Evolutionary conservation across 2,113 vertebrate species (phyloP).

Genomic region (Isichthys henryi): DNA sequence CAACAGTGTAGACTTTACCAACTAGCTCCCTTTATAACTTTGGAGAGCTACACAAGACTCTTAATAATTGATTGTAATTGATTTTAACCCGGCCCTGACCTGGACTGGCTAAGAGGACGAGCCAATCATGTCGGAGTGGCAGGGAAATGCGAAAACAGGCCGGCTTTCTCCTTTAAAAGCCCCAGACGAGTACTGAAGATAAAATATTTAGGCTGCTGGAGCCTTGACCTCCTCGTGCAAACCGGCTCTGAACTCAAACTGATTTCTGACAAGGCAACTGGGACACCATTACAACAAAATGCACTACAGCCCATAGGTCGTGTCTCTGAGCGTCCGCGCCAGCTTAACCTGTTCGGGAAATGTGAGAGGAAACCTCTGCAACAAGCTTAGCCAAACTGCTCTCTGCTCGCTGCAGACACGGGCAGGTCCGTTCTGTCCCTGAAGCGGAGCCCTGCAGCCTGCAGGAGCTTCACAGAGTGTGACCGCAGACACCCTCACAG

Average conservation of each 20-base stretch:
- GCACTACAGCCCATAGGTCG: conserved; percentile 78
- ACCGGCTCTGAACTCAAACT: conserved; percentile 84
- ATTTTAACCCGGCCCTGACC: conserved; percentile 86
- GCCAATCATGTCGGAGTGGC: conserved; percentile 70
- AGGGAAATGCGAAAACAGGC: conserved; percentile 65
- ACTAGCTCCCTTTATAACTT: conserved; percentile 55
- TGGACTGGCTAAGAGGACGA: conserved; percentile 69
- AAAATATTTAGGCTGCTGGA: conserved; percentile 91
- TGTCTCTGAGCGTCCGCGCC: conserved; percentile 71
- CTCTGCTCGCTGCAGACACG: not conserved
- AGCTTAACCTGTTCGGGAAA: conserved; percentile 75
- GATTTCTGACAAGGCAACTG: conserved; percentile 93
- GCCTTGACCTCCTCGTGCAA: conserved; percentile 82
- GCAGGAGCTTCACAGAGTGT: not conserved
- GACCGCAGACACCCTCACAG: not conserved
- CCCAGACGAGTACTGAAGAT: conserved; percentile 81
- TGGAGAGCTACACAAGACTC: conserved; percentile 56
- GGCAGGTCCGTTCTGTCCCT: not conserved
- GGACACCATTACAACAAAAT: conserved; percentile 93
- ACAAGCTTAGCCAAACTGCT: conserved; percentile 31
- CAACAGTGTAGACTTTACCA: conserved; percentile 15
- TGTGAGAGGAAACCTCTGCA: conserved; percentile 43
- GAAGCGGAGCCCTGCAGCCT: not conserved
- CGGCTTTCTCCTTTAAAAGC: conserved; percentile 80
- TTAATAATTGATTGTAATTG: conserved; percentile 97